phyloP scores from a whole-genome alignment of 2,113 vertebrate species.

The Poicephalus meyeri region DNA sequence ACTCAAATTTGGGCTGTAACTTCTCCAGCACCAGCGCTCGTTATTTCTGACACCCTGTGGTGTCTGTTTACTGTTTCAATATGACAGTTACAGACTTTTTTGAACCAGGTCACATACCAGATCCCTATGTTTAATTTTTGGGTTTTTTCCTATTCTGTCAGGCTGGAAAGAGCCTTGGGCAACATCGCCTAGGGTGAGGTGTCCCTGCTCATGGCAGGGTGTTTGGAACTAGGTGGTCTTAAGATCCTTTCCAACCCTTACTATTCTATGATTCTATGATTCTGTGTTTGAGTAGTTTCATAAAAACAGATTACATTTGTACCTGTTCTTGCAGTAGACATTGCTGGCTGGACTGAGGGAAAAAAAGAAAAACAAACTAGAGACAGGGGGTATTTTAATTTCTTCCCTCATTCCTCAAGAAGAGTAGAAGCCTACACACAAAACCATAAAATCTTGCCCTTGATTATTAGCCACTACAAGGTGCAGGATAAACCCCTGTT shows the following conservation, averaged over 20 bases:
- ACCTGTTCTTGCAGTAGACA: background rate
- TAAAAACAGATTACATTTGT: background rate
- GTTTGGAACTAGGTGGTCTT: background rate
- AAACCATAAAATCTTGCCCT: rapidly evolving
- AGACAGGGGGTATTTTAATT: background rate
- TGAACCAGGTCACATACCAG: background rate
- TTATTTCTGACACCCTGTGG: background rate
- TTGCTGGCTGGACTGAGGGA: background rate
- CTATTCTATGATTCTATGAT: background rate
- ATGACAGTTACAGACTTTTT: background rate
- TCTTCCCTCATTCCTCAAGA: background rate
- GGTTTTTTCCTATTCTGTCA: background rate
- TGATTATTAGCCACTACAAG: background rate
- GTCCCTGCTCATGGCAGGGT: background rate
- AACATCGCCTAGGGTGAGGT: background rate
- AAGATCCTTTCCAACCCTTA: background rate
- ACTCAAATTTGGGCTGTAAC: background rate
- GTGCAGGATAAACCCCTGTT: background rate
- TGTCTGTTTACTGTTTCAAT: background rate
- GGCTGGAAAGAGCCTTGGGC: background rate
- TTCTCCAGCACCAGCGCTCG: background rate
- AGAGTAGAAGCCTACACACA: background rate
- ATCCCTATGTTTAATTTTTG: background rate
- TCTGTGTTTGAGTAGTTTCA: background rate
- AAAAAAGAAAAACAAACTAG: background rate